Evolutionary conservation across 1,140 invertebrate species (phyloP), one percentile per base, ranked within the genome.

Genomic region (Achatina immaculata): DNA sequence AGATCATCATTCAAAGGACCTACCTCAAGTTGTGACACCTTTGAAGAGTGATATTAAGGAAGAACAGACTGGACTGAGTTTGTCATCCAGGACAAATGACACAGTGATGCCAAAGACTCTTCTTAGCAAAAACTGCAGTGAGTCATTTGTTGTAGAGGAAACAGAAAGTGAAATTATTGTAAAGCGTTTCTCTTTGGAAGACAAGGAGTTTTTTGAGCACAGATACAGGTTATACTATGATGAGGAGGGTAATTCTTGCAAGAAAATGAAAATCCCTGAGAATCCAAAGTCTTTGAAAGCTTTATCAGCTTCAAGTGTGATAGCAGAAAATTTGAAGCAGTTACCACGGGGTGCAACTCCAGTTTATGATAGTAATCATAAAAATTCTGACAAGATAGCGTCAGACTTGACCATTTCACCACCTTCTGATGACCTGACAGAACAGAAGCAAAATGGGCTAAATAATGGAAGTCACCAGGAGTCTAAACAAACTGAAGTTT

Each of bases 201-300:
- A 48, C 34, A 73, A 51, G 28, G 71, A 73, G 14, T 31, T 34
- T 2, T 73, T 73, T 73, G 43, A 73, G 2, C 71, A 73, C 31
- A 40, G 43, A 43, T 73, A 73, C 43, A 73, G 40, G 11, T 51
- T 73, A n/a, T 73, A 73, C 31, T 51, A 73, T 73, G 71, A 73
- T 73, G 71, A 73, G n/a, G 71, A 73, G 45, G 21, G 42, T 40
- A 28, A 3, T 34, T 28, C 58, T 31, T 62, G n/a, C 58, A 31
- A 3, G 16, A 28, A 31, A 31, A n/a, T 31, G 0, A 62, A 16
- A 6, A 0, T 2, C 6, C 58, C 31, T 1, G 58, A 62, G 21
- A 62, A 62, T 62, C 58, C 58, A 6, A 62, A 62, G 21, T 62
- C 58, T 62, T 28, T 62, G n/a, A 62, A 62, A 62, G 58, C 28